phyloP scores from a whole-genome alignment of 2,113 vertebrate genomes.

The Silurus glanis region DNA sequence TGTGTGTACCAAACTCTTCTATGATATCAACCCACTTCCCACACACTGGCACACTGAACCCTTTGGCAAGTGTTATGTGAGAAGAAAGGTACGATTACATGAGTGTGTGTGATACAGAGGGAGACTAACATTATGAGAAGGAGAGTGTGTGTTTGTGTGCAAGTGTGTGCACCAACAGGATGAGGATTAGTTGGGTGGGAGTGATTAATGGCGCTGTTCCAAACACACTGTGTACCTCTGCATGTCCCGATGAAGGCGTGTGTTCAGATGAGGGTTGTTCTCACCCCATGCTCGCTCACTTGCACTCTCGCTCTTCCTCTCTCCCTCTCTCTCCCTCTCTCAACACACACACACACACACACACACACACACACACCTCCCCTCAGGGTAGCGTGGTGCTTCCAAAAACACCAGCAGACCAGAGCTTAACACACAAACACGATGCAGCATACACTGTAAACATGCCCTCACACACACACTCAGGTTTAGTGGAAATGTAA shows the following conservation, averaged over 20 bases:
- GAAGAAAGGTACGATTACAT: background rate
- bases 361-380: too few relatives aligned
- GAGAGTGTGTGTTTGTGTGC: background rate
- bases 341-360: background rate
- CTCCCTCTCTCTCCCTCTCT: background rate
- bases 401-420: constrained; percentile 27
- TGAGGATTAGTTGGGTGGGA: constrained; percentile 19
- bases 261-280: background rate
- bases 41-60: constrained; percentile 8
- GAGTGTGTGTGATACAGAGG: background rate
- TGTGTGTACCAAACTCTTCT: background rate
- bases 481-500: background rate
- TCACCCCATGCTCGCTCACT: background rate
- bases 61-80: background rate
- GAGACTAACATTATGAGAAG: background rate
- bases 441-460: constrained; percentile 2
- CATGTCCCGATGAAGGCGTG: constrained; percentile 17
- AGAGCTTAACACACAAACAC: constrained; percentile 13
- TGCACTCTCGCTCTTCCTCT: background rate
- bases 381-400: background rate
- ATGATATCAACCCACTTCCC: constrained; percentile 4
- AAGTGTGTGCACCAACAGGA: constrained; percentile 11
- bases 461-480: background rate
- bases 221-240: constrained; percentile 24
- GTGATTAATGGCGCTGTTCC: constrained; percentile 31